Conservation (phyloP, 1,140 invertebrate genomes). For the Holcopasites calliopsidis region DNA sequence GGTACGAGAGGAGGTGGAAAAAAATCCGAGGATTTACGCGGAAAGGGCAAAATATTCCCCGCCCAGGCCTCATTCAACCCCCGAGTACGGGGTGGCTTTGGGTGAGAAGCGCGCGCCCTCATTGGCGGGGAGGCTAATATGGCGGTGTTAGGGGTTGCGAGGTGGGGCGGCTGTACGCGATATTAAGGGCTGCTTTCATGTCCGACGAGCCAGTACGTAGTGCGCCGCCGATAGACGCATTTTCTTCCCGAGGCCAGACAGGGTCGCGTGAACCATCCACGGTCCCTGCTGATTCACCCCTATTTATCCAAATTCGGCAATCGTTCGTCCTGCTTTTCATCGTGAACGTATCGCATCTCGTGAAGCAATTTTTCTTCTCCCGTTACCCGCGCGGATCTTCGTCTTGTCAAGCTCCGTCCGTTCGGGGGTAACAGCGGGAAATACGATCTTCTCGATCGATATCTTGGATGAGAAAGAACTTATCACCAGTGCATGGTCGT, state of each 20-base stretch:
- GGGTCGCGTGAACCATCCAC: constrained; percentile 20
- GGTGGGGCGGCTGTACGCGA: constrained; percentile 71
- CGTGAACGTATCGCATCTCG: not conserved
- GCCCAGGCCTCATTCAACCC: constrained; percentile 78
- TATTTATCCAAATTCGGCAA: not conserved
- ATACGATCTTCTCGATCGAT: constrained; percentile 51
- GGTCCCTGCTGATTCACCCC: not conserved
- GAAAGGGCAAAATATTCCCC: constrained; percentile 77
- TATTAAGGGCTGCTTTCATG: constrained; percentile 78
- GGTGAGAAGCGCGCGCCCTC: constrained; percentile 69
- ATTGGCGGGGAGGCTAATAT: constrained; percentile 78
- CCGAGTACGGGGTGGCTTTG: constrained; percentile 74
- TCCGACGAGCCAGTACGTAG: constrained; percentile 74
- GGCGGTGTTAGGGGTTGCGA: constrained; percentile 74
- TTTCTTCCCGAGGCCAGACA: constrained; percentile 56
- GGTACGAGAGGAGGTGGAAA: constrained; percentile 55
- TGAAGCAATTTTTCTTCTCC: not conserved
- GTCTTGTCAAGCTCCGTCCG: constrained; percentile 30
- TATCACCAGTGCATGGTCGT: constrained; percentile 46
- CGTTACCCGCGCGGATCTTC: not conserved
- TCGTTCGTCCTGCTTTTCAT: not conserved
- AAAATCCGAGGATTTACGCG: constrained; percentile 71
- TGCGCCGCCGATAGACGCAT: constrained; percentile 75
- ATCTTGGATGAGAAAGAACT: constrained; percentile 1
- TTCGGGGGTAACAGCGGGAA: constrained; percentile 43